A percentile compares a stretch with the other conserved stretches of the same genome.
These are phyloP conservation scores for Cheilosia soror DNA, from an alignment of 2,888 invertebrate species.

Conservation along the genomic window DNA sequence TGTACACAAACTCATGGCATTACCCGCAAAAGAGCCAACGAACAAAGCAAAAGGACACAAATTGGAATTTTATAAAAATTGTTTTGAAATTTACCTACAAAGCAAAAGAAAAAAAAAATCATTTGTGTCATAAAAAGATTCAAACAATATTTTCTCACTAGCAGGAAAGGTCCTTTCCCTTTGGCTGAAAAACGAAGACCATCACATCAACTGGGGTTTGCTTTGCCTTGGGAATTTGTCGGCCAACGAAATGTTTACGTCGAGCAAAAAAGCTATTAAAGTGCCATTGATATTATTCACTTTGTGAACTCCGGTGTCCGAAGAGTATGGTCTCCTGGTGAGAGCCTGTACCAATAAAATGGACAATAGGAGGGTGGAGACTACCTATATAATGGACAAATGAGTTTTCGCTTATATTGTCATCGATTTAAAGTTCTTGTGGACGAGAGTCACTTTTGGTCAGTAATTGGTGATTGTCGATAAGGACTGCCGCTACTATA, in stretches of 20 bases:
- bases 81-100: conserved; percentile 49
- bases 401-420: conserved; percentile 49
- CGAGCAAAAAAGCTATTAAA: not conserved
- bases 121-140: conserved; percentile 12
- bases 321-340: conserved; percentile 12
- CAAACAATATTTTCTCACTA: conserved; percentile 23
- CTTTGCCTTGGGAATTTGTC: conserved; percentile 52
- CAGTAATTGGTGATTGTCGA: not conserved
- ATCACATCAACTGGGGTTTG: conserved; percentile 51
- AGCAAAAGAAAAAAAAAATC: conserved; percentile 3
- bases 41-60: conserved; percentile 42
- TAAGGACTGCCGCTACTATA: not conserved
- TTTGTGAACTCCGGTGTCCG: conserved; percentile 18
- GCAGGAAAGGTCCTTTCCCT: conserved; percentile 34
- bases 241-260: conserved; percentile 37
- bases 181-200: conserved; percentile 14
- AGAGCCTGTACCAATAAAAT: not conserved
- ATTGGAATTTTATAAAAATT: conserved; percentile 66
- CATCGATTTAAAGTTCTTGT: conserved; percentile 25
- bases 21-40: not conserved
- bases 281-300: conserved; percentile 40
- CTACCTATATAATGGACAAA: conserved; percentile 32
- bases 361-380: not conserved
- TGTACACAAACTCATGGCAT: not conserved
- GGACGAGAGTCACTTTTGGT: conserved; percentile 21